Conservation (phyloP, 2,888 invertebrate species). For the Rhimphoctona megacephalus region DNA sequence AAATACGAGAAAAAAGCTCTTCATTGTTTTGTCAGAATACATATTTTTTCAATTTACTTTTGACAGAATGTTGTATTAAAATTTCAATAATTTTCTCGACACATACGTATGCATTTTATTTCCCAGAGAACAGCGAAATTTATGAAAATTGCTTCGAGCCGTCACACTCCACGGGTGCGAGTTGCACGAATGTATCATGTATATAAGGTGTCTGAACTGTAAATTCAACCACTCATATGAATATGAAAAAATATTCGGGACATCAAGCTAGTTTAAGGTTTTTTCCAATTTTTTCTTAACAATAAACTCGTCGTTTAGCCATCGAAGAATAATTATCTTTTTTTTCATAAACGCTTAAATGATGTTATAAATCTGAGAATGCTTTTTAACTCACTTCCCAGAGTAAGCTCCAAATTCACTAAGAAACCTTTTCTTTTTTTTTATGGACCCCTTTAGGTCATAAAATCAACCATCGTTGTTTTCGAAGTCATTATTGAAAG, state of each 20-base stretch:
- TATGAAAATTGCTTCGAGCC: constrained; percentile 50
- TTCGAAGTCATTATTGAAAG: neutral
- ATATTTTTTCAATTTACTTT: constrained; percentile 17
- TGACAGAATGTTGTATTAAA: constrained; percentile 20
- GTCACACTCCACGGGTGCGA: constrained; percentile 37
- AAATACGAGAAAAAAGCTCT: constrained; percentile 24
- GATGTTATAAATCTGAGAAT: no score
- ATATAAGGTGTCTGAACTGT: neutral
- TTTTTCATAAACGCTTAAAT: no score
- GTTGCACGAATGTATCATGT: constrained; percentile 9
- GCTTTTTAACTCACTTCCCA: neutral
- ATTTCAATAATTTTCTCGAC: constrained; percentile 35
- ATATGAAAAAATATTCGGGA: neutral
- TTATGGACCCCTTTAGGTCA: no score
- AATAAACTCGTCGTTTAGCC: neutral
- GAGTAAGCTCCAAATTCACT: no score
- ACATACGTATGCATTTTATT: constrained; percentile 34
- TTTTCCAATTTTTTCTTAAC: neutral
- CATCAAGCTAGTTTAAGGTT: neutral
- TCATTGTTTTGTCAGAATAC: constrained; percentile 19
- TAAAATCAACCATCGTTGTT: neutral
- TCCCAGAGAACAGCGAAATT: constrained; percentile 39
- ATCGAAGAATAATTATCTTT: no score
- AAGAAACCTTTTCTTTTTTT: no score
- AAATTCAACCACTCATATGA: neutral